Conservation (phyloP, 2,888 invertebrate species). For the Drosophila melanosoma region DNA sequence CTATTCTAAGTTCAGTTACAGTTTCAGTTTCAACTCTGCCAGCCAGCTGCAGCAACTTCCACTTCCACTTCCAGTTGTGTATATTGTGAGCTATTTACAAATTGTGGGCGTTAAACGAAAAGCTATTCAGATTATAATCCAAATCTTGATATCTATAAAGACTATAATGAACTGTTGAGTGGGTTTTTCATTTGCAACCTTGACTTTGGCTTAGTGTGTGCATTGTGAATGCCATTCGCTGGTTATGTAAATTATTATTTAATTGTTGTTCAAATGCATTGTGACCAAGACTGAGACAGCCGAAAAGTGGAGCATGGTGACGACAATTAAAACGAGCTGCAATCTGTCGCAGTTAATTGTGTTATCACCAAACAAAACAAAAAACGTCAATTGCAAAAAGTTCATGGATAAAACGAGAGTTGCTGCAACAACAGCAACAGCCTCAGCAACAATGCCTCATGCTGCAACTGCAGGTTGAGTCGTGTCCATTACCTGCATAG, state of each 20-base stretch:
- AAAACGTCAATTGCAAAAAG: slow-evolving; percentile 61
- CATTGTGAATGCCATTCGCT: slow-evolving; percentile 41
- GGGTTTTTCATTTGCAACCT: slow-evolving; percentile 49
- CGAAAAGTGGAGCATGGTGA: slow-evolving; percentile 44
- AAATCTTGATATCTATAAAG: not conserved
- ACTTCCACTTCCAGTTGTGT: slow-evolving; percentile 33
- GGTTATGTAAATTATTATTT: slow-evolving; percentile 50
- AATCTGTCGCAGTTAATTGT: slow-evolving; percentile 43
- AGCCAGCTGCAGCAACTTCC: slow-evolving; percentile 53
- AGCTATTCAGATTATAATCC: slow-evolving; percentile 8
- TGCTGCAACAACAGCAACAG: slow-evolving; percentile 12
- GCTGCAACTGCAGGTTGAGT: slow-evolving; percentile 11
- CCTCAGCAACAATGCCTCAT: slow-evolving; percentile 35
- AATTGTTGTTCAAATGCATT: slow-evolving; percentile 14
- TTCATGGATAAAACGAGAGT: slow-evolving; percentile 67
- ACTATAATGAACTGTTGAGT: slow-evolving; percentile 11
- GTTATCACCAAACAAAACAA: slow-evolving; percentile 61
- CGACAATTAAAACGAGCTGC: slow-evolving; percentile 53
- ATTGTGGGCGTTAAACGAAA: slow-evolving; percentile 36
- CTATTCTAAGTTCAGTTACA: slow-evolving; percentile 83
- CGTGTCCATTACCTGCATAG: slow-evolving; percentile 5
- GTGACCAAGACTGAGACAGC: slow-evolving; percentile 25
- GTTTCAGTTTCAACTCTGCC: slow-evolving; percentile 70
- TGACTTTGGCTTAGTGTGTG: slow-evolving; percentile 65
- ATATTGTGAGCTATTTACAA: slow-evolving; percentile 34